These are phyloP conservation scores for Strix occidentalis DNA, from an alignment of 2,797 vertebrate genomes.

Conservation along the genomic window DNA sequence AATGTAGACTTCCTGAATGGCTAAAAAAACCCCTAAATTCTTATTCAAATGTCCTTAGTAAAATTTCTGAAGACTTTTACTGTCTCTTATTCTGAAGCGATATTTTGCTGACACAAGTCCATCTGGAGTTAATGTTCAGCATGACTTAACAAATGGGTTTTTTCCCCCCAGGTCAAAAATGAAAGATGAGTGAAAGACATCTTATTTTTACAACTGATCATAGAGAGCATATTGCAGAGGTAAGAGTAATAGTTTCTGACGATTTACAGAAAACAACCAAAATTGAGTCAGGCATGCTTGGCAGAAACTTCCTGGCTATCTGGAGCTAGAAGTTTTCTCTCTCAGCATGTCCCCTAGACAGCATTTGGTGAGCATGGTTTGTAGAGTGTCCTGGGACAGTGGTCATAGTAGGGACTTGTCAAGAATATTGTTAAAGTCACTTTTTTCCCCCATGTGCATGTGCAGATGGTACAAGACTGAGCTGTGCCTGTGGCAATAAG, in stretches of 20 bases:
- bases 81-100: neutral
- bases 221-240: neutral
- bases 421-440: neutral
- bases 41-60: neutral
- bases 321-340: neutral
- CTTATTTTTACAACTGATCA: neutral
- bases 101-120: slow-evolving; percentile 3
- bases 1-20: neutral
- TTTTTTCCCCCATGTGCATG: neutral
- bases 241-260: neutral
- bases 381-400: neutral
- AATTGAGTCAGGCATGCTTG: neutral
- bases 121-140: neutral
- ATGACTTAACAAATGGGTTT: neutral
- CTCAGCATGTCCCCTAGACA: neutral
- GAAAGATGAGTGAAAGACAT: neutral
- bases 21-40: neutral
- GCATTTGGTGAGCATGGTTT: neutral
- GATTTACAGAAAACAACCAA: neutral
- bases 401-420: neutral
- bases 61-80: neutral
- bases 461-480: neutral
- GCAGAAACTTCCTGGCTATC: neutral
- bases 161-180: neutral
- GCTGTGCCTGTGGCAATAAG: neutral